phyloP scores from a whole-genome alignment of 2,113 vertebrate genomes.

The Merops nubicus region DNA sequence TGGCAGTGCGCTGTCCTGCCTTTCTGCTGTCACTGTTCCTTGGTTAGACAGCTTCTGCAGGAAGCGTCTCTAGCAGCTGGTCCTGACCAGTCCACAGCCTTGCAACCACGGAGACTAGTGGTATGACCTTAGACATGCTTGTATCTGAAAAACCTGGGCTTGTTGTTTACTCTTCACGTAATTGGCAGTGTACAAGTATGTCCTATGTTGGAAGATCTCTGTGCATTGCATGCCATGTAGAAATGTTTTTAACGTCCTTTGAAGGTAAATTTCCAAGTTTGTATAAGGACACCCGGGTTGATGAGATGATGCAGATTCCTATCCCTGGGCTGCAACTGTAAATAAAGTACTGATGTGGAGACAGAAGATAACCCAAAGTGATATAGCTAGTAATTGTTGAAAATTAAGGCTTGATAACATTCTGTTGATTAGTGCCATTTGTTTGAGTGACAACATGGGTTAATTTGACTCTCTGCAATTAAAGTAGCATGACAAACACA shows the following conservation, averaged over 20 bases:
- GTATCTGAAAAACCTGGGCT: background rate
- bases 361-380: background rate
- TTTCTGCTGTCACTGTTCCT: background rate
- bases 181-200: background rate
- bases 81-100: background rate
- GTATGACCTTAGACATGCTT: background rate
- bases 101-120: background rate
- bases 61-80: background rate
- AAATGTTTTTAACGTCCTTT: background rate
- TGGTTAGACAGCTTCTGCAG: background rate
- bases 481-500: background rate
- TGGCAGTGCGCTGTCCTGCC: background rate
- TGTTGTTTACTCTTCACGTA: background rate
- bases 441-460: background rate
- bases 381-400: background rate
- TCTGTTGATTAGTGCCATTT: background rate
- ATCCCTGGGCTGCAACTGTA: background rate
- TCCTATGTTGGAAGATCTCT: background rate
- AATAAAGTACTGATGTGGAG: background rate
- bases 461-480: background rate
- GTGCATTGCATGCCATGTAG: rapidly evolving
- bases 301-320: background rate
- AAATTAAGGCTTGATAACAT: background rate
- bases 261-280: background rate
- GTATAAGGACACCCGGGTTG: rapidly evolving